A percentile compares a stretch with the other conserved stretches of the same genome.
Evolutionary conservation across 2,797 vertebrate genomes (phyloP).

Genomic region (Apogon hyalosoma): DNA sequence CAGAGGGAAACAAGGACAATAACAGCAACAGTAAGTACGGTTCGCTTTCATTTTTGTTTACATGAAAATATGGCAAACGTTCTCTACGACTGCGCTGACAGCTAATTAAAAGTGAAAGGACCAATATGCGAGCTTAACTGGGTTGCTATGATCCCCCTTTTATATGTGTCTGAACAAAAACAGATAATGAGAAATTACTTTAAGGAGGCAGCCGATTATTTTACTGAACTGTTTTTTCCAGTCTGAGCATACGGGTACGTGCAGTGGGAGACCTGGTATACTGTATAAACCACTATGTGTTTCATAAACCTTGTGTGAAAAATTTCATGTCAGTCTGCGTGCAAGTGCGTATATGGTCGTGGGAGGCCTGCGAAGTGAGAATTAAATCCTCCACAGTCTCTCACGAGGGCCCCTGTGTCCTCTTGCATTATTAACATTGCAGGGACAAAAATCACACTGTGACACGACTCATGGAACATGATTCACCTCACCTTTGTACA

Average conservation of each 20-base stretch:
- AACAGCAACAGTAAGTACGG: background rate
- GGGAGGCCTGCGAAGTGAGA: constrained; percentile 12
- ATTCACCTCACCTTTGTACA: background rate
- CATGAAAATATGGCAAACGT: background rate
- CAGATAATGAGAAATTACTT: background rate
- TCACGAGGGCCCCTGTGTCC: constrained; percentile 13
- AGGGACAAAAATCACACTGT: constrained; percentile 23
- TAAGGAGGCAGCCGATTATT: background rate
- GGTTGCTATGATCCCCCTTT: no score
- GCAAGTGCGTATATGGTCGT: background rate
- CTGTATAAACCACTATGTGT: background rate
- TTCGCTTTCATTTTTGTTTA: background rate
- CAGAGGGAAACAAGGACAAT: background rate
- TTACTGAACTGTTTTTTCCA: background rate
- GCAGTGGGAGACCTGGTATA: constrained; percentile 1
- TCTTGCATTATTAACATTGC: constrained; percentile 19
- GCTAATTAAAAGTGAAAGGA: no score
- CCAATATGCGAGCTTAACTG: no score
- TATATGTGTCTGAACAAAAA: background rate
- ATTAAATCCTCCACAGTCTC: constrained; percentile 40
- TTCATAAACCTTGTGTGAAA: constrained; percentile 6
- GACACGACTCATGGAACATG: background rate
- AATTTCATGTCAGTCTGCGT: background rate
- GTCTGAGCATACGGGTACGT: background rate
- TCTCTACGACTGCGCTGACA: no score